Percentiles rank a stretch among this genome's conserved stretches.
These are phyloP conservation scores for Merodon equestris DNA, from an alignment of 2,888 invertebrate genomes.

Conservation along the genomic window DNA sequence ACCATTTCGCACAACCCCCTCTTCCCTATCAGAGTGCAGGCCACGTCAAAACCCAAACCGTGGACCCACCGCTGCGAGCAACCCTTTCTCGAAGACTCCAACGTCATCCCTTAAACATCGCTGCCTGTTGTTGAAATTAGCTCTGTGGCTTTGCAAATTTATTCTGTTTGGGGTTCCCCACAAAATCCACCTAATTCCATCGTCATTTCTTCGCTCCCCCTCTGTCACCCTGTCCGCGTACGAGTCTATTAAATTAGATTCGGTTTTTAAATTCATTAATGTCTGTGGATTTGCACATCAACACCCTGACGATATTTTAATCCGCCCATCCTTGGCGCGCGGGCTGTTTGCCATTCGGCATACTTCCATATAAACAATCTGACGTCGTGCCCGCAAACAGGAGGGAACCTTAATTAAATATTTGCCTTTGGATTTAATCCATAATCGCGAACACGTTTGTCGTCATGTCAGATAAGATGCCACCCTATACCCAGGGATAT, in stretches of 20 bases:
- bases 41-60: background rate
- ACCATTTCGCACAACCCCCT: background rate
- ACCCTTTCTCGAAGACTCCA: background rate
- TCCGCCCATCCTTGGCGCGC: constrained; percentile 13
- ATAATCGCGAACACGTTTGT: constrained; percentile 43
- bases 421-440: constrained; percentile 41
- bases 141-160: constrained; percentile 24
- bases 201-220: too few relatives aligned
- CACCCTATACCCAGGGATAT: background rate
- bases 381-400: background rate
- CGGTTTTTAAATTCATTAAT: constrained; percentile 61
- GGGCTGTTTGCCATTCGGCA: background rate
- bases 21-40: background rate
- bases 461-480: constrained; percentile 47
- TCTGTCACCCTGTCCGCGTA: background rate
- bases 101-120: background rate
- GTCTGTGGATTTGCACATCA: constrained; percentile 43
- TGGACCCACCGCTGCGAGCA: background rate
- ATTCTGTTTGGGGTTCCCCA: constrained; percentile 12
- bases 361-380: background rate
- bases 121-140: constrained; percentile 26
- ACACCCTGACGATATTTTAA: constrained; percentile 54
- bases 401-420: constrained; percentile 41
- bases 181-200: background rate
- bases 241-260: constrained; percentile 59